These are phyloP conservation scores for Nesogale talazaci DNA, from an alignment of 2,113 vertebrate species.

Conservation along the genomic window DNA sequence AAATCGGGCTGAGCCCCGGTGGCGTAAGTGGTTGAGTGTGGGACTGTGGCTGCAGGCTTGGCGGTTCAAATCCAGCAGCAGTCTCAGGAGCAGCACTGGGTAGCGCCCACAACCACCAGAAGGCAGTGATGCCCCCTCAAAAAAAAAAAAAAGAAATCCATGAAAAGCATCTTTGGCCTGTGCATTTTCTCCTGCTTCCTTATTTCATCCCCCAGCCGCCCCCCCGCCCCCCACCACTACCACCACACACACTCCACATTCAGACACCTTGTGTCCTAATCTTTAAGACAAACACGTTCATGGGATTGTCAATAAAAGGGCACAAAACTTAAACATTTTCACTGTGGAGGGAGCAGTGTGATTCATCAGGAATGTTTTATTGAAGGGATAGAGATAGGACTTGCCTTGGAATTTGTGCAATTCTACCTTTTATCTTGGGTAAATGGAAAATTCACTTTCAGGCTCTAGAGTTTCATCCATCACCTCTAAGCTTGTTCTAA, in stretches of 20 bases:
- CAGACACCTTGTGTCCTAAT: not conserved
- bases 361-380: not conserved
- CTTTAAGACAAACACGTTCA: not conserved
- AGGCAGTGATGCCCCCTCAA: too few relatives aligned
- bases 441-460: not conserved
- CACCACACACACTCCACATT: not conserved
- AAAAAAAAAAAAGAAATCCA: not conserved
- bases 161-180: not conserved
- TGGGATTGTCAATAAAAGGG: not conserved
- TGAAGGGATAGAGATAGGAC: not conserved
- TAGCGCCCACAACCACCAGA: too few relatives aligned
- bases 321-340: not conserved
- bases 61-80: too few relatives aligned
- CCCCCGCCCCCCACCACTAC: not conserved
- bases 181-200: not conserved
- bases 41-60: too few relatives aligned
- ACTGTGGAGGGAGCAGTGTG: not conserved
- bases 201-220: not conserved
- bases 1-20: too few relatives aligned
- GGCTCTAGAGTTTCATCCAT: not conserved
- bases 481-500: not conserved
- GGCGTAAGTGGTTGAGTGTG: too few relatives aligned
- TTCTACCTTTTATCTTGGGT: not conserved
- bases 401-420: not conserved
- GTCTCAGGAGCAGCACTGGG: too few relatives aligned